phyloP scores from a whole-genome alignment of 2,797 vertebrate species.

The Octomys mimax region DNA sequence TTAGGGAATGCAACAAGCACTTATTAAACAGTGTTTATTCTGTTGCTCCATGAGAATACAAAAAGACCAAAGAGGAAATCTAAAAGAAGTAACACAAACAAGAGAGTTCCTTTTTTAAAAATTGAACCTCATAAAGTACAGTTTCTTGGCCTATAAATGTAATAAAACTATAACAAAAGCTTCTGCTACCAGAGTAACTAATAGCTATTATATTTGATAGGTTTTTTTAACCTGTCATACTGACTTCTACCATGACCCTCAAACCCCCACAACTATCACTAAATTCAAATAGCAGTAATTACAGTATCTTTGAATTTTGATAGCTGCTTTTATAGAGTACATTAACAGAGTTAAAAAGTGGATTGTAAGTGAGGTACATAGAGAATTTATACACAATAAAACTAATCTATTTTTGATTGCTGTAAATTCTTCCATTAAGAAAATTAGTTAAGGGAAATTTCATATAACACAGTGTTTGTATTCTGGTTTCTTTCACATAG shows the following conservation, averaged over 20 bases:
- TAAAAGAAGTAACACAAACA: background rate
- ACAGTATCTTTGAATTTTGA: background rate
- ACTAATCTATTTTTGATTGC: background rate
- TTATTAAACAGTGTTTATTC: background rate
- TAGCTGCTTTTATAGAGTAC: background rate
- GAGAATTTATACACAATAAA: background rate
- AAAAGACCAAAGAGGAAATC: background rate
- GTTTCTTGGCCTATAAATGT: background rate
- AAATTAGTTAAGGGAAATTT: background rate
- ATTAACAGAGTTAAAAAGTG: background rate
- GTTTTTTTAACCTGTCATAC: background rate
- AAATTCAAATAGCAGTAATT: background rate
- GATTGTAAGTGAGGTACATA: background rate
- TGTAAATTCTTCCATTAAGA: background rate
- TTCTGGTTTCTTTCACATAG: background rate
- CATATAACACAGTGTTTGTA: background rate
- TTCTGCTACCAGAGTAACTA: background rate
- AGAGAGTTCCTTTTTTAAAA: background rate
- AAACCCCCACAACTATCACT: background rate
- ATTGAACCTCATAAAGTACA: background rate
- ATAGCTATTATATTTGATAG: background rate
- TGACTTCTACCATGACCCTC: background rate
- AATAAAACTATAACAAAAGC: background rate
- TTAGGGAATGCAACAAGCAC: background rate
- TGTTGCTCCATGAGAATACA: background rate